A percentile compares a stretch with the other conserved stretches of the same genome.
Conservation (phyloP, 2,888 invertebrate species). For the Apamea crenata region DNA sequence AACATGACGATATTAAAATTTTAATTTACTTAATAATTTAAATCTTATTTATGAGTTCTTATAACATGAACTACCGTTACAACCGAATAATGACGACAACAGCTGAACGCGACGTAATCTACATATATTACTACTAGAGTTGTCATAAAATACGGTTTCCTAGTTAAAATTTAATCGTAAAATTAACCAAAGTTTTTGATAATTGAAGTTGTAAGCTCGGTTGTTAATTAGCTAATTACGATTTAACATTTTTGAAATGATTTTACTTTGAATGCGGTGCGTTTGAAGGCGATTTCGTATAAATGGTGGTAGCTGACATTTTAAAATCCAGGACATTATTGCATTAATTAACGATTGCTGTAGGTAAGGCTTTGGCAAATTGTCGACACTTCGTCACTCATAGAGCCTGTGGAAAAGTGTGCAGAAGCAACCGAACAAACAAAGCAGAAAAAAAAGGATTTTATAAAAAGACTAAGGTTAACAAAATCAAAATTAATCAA, state of each 20-base stretch:
- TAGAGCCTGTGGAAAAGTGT: neutral
- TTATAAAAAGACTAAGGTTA: neutral
- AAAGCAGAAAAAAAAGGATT: neutral
- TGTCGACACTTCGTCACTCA: neutral
- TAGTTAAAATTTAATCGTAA: slow-evolving; percentile 42
- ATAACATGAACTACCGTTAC: slow-evolving; percentile 3
- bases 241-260: slow-evolving; percentile 20
- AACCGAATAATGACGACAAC: slow-evolving; percentile 26
- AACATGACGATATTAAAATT: neutral
- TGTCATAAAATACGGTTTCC: slow-evolving; percentile 44
- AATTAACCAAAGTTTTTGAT: slow-evolving; percentile 44
- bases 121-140: slow-evolving; percentile 18
- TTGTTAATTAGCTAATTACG: slow-evolving; percentile 43
- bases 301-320: neutral
- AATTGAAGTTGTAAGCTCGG: slow-evolving; percentile 29
- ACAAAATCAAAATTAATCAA: neutral
- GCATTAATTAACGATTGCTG: neutral
- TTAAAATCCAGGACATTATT: slow-evolving; percentile 1
- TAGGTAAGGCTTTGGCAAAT: neutral
- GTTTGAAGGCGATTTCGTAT: neutral
- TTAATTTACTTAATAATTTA: neutral
- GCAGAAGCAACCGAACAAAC: neutral
- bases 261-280: slow-evolving; percentile 1
- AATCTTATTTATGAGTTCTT: neutral
- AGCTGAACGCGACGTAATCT: slow-evolving; percentile 37